Conservation (phyloP, 2,888 invertebrate species). For the Cylloceria caligata region DNA sequence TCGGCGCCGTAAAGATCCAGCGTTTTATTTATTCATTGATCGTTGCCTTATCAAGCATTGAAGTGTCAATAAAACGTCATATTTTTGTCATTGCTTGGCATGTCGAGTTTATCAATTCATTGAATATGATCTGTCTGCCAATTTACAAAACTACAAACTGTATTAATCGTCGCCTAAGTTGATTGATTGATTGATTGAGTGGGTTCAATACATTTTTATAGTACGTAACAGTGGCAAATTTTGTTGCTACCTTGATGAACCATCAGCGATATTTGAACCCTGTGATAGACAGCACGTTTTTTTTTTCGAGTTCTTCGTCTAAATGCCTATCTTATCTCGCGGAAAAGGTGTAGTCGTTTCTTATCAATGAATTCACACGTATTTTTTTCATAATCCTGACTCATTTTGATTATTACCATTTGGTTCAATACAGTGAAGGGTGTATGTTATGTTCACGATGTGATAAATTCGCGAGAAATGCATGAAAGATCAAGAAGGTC, state of each 20-base stretch:
- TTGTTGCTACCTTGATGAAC: not conserved
- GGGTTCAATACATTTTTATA: not conserved
- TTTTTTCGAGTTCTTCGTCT: too few relatives aligned
- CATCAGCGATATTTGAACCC: not conserved
- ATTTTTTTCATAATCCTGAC: too few relatives aligned
- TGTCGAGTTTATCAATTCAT: not conserved
- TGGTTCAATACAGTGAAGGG: not conserved
- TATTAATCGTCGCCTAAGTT: not conserved
- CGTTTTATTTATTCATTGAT: not conserved
- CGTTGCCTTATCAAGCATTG: not conserved
- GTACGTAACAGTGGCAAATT: not conserved
- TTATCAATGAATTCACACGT: too few relatives aligned
- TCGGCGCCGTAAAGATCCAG: too few relatives aligned
- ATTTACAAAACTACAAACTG: not conserved
- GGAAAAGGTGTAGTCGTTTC: not conserved
- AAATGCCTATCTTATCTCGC: not conserved
- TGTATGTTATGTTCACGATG: not conserved
- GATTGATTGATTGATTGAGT: not conserved
- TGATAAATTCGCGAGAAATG: conserved; percentile 4
- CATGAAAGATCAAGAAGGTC: not conserved
- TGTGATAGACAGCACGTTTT: not conserved
- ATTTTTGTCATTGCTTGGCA: not conserved
- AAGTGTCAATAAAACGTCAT: not conserved
- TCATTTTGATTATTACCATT: too few relatives aligned
- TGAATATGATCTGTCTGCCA: not conserved